Percentiles rank a stretch among this genome's conserved stretches.
Conservation (phyloP, 2,113 vertebrate species). For the Rhabdomys dilectus region DNA sequence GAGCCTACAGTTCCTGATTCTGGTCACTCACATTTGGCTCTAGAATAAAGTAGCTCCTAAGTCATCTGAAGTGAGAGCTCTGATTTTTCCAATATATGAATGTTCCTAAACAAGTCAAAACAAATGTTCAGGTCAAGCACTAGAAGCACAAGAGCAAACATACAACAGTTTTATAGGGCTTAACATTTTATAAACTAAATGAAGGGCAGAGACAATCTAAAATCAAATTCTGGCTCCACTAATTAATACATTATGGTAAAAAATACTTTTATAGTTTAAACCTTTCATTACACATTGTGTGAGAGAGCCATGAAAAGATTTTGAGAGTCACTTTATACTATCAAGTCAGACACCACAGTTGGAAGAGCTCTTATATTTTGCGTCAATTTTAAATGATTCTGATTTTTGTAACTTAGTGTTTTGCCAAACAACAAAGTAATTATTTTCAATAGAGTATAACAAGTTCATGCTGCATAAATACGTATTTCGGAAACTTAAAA, state of each 20-base stretch:
- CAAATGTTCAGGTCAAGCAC: not conserved
- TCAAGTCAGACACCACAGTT: not conserved
- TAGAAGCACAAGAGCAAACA: not conserved
- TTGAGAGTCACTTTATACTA: not conserved
- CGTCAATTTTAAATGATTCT: not conserved
- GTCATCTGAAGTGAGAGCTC: not conserved
- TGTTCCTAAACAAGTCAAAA: not conserved
- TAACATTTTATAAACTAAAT: not conserved
- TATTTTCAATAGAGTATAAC: not conserved
- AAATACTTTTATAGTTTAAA: not conserved
- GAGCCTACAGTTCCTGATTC: no score
- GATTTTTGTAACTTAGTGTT: not conserved
- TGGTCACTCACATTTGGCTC: not conserved
- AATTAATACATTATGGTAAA: slow-evolving; percentile 22
- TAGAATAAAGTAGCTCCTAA: not conserved
- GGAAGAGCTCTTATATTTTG: not conserved
- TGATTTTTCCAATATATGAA: no score
- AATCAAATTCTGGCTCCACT: slow-evolving; percentile 9
- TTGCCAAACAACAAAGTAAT: not conserved
- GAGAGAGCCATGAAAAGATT: not conserved
- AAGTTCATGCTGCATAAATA: not conserved
- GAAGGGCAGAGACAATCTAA: not conserved
- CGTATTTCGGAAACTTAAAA: not conserved
- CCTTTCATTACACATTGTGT: slow-evolving; percentile 15
- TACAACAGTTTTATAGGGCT: not conserved